Conservation (phyloP, 1,140 invertebrate species). For the Panagrolaimus sp. region DNA sequence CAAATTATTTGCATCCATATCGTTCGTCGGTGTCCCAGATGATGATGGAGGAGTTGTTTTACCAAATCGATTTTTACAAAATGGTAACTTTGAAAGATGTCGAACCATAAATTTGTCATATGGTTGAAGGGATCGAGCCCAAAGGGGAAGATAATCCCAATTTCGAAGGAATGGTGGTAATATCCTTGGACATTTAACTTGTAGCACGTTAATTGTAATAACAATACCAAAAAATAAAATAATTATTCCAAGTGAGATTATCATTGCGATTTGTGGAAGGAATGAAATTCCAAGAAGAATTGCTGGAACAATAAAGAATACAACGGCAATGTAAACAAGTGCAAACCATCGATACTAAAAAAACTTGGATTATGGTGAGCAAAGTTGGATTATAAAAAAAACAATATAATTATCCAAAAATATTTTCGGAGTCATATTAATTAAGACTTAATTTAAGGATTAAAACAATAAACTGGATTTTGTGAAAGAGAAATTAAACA, state of each 20-base stretch:
- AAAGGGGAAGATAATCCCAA: conserved; percentile 18
- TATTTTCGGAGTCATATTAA: too few species aligned
- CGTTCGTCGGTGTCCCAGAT: neutral
- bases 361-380: too few species aligned
- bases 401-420: too few species aligned
- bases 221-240: neutral
- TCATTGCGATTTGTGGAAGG: conserved; percentile 8
- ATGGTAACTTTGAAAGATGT: conserved; percentile 1
- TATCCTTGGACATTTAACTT: conserved; percentile 5
- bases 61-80: conserved; percentile 2
- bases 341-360: conserved; percentile 24
- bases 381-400: too few species aligned
- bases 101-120: conserved; percentile 17
- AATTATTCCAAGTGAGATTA: conserved; percentile 7
- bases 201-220: conserved; percentile 2
- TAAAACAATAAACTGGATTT: too few species aligned
- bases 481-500: too few species aligned
- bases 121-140: conserved; percentile 13
- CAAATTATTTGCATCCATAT: neutral
- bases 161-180: neutral
- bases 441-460: too few species aligned
- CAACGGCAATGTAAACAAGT: conserved; percentile 7
- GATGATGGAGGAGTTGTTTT: neutral
- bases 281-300: conserved; percentile 12
- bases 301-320: conserved; percentile 17